Evolutionary conservation across 2,797 vertebrate species (phyloP), one percentile per base, ranked within the genome.

Genomic region (Ceryle rudis): DNA sequence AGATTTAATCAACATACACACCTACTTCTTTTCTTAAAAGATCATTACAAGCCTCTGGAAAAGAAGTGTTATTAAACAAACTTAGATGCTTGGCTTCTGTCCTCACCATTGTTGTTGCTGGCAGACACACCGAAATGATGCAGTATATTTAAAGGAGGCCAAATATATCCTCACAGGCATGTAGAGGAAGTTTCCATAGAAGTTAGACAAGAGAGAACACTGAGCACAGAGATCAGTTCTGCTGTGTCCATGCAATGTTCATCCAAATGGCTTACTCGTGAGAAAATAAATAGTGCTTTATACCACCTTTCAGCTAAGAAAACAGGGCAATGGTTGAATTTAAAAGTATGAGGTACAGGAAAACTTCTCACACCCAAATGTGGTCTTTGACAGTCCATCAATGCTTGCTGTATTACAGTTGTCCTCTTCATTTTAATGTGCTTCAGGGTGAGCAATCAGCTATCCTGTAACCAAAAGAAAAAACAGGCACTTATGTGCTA

Each of bases 221-320:
- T 26, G 89, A 89, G 70, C 0, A 5, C 89, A 88, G 82, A 80
- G 70, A 71, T 85, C 82, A 7, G 1, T 87, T 84, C 89, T 81
- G 64, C 86, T 90, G 62, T 77, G 66, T 86, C 86, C 5, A 7
- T 94, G 91, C 73, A 46, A 29, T 41, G 51, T 73, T 92, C 81
- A 89, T 70, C 70, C 51, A 82, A 88, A 81, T 51, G 37, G 66
- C 71, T 96, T 94, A 54, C 66, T 83, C 0, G 3, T 73, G 81
- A 93, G 87, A 87, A 97, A 97, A 98, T 97, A 97, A 98, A 98
- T 97, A 98, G 94, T 97, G 93, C 93, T 75, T 78, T 74, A 3
- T 18, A 77, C 85, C 80, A 93, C 42, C 29, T 71, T 79, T 93
- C 90, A 61, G 83, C 60, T 92, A 89, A 81, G 71, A 89, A 90